phyloP scores from a whole-genome alignment of 2,797 vertebrate genomes.

The Schizothorax lantsangensis region DNA sequence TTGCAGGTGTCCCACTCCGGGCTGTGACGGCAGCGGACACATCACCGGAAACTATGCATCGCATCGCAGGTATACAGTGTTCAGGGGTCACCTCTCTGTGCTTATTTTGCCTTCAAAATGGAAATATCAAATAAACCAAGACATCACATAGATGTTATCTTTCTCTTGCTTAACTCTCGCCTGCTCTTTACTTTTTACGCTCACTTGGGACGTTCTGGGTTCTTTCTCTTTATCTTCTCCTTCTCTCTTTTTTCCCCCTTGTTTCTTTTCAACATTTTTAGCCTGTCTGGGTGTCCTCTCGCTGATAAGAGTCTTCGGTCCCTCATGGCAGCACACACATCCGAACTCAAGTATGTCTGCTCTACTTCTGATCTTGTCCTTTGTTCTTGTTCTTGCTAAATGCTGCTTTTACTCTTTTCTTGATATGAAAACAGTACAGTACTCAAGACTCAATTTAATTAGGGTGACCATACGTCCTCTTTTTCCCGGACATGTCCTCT shows the following conservation, averaged over 20 bases:
- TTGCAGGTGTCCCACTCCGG: slow-evolving; percentile 88
- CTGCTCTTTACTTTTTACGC: slow-evolving; percentile 42
- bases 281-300: slow-evolving; percentile 99
- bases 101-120: not conserved
- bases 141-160: not conserved
- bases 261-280: slow-evolving; percentile 75
- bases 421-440: not conserved
- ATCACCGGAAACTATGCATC: slow-evolving; percentile 99
- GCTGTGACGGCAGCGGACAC: slow-evolving; percentile 98
- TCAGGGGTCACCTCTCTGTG: not conserved
- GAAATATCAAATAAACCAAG: slow-evolving; percentile 3
- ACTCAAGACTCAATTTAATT: not conserved
- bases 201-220: slow-evolving; percentile 64
- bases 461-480: too few relatives aligned
- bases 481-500: too few relatives aligned
- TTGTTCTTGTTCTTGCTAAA: slow-evolving; percentile 59
- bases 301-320: slow-evolving; percentile 99
- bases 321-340: slow-evolving; percentile 99
- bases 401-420: slow-evolving; percentile 43
- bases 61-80: slow-evolving; percentile 89
- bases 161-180: slow-evolving; percentile 36
- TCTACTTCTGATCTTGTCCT: slow-evolving; percentile 62
- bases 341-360: slow-evolving; percentile 99
- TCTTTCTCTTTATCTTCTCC: slow-evolving; percentile 57
- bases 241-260: slow-evolving; percentile 50